A percentile compares a stretch with the other conserved stretches of the same genome.
phyloP scores from a whole-genome alignment of 2,797 vertebrate species.

The Caiman crocodilus region DNA sequence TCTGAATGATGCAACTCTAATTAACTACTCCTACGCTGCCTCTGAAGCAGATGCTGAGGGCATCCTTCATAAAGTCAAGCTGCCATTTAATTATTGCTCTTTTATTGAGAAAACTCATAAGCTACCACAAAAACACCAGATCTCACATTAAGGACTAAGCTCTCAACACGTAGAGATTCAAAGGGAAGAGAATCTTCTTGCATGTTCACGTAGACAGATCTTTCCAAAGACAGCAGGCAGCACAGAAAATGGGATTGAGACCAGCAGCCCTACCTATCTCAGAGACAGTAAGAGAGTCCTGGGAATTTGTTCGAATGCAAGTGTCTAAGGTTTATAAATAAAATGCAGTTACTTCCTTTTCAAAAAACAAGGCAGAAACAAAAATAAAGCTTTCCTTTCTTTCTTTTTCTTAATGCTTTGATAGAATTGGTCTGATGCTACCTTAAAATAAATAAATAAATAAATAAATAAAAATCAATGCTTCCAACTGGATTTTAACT shows the following conservation, averaged over 20 bases:
- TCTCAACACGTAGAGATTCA: background rate
- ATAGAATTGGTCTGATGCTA: too few relatives aligned
- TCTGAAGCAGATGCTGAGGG: too few relatives aligned
- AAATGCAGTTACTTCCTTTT: background rate
- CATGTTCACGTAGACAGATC: background rate
- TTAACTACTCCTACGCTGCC: too few relatives aligned
- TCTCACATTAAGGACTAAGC: background rate
- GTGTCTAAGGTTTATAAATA: background rate
- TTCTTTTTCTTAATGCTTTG: too few relatives aligned
- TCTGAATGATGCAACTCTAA: accelerated
- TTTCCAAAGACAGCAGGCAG: background rate
- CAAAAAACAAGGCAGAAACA: accelerated
- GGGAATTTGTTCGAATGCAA: background rate
- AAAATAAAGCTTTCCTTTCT: background rate
- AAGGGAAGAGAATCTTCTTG: background rate
- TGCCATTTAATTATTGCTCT: background rate
- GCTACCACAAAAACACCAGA: background rate
- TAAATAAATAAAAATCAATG: too few relatives aligned
- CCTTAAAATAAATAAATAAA: too few relatives aligned
- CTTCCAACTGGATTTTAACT: too few relatives aligned
- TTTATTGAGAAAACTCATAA: background rate
- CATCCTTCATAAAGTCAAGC: too few relatives aligned
- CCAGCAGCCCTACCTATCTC: background rate
- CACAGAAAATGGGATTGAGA: background rate
- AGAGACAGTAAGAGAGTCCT: background rate